Evolutionary conservation across 2,888 invertebrate species (phyloP).

Genomic region (Chloroclysta siterata): DNA sequence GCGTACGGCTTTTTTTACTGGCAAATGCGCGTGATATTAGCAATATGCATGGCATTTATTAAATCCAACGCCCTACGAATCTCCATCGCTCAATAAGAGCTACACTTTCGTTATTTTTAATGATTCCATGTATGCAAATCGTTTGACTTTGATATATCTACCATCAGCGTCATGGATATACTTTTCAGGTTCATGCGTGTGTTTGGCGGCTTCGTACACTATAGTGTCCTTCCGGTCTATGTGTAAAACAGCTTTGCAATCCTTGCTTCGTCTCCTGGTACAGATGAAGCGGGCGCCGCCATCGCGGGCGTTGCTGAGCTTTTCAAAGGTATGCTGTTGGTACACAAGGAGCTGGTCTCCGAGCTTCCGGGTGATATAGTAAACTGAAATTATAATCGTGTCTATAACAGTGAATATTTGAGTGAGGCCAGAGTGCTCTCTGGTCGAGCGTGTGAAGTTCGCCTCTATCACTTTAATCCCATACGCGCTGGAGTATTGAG

Average conservation of each 20-base stretch:
- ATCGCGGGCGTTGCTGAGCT: slow-evolving; percentile 37
- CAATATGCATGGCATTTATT: too few species aligned
- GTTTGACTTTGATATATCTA: slow-evolving; percentile 33
- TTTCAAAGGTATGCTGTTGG: slow-evolving; percentile 55
- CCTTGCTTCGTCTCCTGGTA: slow-evolving; percentile 47
- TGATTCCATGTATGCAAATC: not conserved
- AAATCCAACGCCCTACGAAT: too few species aligned
- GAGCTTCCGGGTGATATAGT: slow-evolving; percentile 12
- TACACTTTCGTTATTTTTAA: not conserved
- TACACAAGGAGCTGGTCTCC: slow-evolving; percentile 52
- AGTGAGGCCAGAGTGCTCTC: not conserved
- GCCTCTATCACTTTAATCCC: too few species aligned
- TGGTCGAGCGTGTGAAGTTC: too few species aligned
- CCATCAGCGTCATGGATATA: slow-evolving; percentile 32
- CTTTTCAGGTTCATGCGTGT: slow-evolving; percentile 43
- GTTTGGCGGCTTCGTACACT: slow-evolving; percentile 21
- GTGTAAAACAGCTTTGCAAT: slow-evolving; percentile 57
- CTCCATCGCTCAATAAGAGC: not conserved
- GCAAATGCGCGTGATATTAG: too few species aligned
- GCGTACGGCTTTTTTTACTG: too few species aligned
- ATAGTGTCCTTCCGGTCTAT: slow-evolving; percentile 47
- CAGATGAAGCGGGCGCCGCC: slow-evolving; percentile 58
- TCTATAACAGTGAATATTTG: not conserved
- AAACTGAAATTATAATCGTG: slow-evolving; percentile 12
- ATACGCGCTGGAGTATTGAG: too few species aligned